phyloP scores from a whole-genome alignment of 2,113 vertebrate species.

The Anolis carolinensis region DNA sequence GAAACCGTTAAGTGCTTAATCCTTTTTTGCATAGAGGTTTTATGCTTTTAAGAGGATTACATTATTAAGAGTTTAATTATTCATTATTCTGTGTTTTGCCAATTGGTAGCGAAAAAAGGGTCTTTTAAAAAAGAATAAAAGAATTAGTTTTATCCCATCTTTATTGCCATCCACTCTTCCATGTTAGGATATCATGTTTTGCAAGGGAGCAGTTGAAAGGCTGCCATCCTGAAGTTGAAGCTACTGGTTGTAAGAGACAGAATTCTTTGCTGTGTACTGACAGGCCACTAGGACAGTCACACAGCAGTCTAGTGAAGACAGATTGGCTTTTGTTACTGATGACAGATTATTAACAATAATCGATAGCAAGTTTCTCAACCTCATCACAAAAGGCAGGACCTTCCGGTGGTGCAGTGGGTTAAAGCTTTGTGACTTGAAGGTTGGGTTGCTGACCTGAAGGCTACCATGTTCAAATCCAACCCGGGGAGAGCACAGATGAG shows the following conservation, averaged over 20 bases:
- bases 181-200: constrained; percentile 49
- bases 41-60: constrained; percentile 77
- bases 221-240: constrained; percentile 56
- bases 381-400: constrained; percentile 63
- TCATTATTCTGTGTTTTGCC: constrained; percentile 67
- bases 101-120: constrained; percentile 58
- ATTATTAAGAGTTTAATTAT: constrained; percentile 76
- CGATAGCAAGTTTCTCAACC: constrained; percentile 74
- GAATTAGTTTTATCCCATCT: constrained; percentile 65
- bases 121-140: constrained; percentile 16
- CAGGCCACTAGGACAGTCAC: constrained; percentile 39
- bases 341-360: constrained; percentile 71
- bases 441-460: too few relatives aligned
- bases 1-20: constrained; percentile 69
- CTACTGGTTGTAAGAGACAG: constrained; percentile 48
- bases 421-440: too few relatives aligned
- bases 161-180: constrained; percentile 10
- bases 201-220: constrained; percentile 51
- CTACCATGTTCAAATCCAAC: too few relatives aligned
- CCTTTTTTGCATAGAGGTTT: constrained; percentile 61
- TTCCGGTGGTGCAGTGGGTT: too few relatives aligned
- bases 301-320: constrained; percentile 52
- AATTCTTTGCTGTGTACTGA: constrained; percentile 52
- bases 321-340: constrained; percentile 68
- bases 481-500: too few relatives aligned